Percentiles rank a stretch among this genome's conserved stretches.
These are phyloP conservation scores for Pterostichus madidus DNA, from an alignment of 2,888 invertebrate genomes.

Conservation along the genomic window DNA sequence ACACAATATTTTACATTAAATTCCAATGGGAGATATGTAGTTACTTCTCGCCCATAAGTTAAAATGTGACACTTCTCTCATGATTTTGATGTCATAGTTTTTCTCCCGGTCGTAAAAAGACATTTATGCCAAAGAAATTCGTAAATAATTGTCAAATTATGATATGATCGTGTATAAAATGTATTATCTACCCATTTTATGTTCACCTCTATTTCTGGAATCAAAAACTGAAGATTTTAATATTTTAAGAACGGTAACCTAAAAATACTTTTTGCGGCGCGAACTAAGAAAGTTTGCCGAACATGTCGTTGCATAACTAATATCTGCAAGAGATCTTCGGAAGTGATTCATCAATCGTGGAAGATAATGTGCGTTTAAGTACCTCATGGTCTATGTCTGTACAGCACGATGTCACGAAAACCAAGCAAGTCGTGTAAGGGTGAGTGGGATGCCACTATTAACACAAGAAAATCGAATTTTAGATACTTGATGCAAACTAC, in stretches of 20 bases:
- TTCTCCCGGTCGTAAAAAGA: no score
- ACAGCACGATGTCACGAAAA: neutral
- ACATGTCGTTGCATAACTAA: conserved; percentile 55
- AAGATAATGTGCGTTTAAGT: conserved; percentile 26
- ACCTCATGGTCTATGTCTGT: neutral
- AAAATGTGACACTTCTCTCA: no score
- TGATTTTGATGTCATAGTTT: no score
- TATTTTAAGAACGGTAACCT: neutral
- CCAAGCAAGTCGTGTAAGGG: neutral
- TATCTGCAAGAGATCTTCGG: neutral
- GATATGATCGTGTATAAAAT: no score
- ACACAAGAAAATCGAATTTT: conserved; percentile 1
- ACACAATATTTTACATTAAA: no score
- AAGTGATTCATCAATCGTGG: conserved; percentile 24
- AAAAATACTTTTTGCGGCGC: conserved; percentile 29
- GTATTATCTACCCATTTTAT: no score
- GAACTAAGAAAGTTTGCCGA: conserved; percentile 26
- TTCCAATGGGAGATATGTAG: no score
- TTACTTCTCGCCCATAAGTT: no score
- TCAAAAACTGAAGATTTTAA: neutral
- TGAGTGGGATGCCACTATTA: no score
- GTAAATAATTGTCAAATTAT: no score
- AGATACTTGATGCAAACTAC: neutral
- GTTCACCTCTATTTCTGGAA: no score
- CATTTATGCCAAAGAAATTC: no score